Percentiles rank a stretch among this genome's conserved stretches.
Evolutionary conservation across 2,888 invertebrate species (phyloP).

Genomic region (Crossocerus cetratus): DNA sequence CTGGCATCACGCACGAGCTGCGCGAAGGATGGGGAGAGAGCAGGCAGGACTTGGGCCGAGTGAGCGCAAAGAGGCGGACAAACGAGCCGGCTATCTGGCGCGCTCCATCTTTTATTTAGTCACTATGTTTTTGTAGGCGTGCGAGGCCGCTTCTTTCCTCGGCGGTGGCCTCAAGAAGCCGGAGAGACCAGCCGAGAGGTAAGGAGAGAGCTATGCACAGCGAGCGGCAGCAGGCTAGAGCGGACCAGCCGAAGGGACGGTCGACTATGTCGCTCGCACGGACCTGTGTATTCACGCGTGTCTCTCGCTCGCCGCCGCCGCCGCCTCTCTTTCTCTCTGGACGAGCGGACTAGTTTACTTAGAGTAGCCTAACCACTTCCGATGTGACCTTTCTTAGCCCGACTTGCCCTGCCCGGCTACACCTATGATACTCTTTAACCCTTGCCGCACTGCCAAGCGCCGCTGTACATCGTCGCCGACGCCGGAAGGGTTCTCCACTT

Average conservation of each 20-base stretch:
- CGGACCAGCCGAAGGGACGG: not conserved
- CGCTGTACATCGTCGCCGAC: too few species aligned
- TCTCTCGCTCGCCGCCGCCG: too few species aligned
- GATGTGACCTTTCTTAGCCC: constrained; percentile 3
- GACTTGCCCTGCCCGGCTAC: not conserved
- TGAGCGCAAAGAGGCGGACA: constrained; percentile 10
- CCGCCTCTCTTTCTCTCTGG: too few species aligned
- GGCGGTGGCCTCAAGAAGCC: not conserved
- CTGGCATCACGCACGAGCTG: too few species aligned
- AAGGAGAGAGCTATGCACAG: not conserved
- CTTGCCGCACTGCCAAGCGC: too few species aligned
- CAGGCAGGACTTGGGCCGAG: not conserved
- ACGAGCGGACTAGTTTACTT: not conserved
- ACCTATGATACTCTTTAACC: too few species aligned
- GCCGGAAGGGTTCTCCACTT: not conserved
- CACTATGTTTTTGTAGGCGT: constrained; percentile 44
- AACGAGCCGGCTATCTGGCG: constrained; percentile 42
- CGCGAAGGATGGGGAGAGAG: not conserved
- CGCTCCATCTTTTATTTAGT: constrained; percentile 59
- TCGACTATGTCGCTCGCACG: not conserved
- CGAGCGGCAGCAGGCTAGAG: not conserved
- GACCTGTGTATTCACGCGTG: not conserved
- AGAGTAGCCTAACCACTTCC: not conserved
- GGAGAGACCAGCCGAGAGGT: not conserved
- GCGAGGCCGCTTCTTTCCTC: constrained; percentile 22